phyloP scores from a whole-genome alignment of 2,797 vertebrate species.

The Alectoris magna region DNA sequence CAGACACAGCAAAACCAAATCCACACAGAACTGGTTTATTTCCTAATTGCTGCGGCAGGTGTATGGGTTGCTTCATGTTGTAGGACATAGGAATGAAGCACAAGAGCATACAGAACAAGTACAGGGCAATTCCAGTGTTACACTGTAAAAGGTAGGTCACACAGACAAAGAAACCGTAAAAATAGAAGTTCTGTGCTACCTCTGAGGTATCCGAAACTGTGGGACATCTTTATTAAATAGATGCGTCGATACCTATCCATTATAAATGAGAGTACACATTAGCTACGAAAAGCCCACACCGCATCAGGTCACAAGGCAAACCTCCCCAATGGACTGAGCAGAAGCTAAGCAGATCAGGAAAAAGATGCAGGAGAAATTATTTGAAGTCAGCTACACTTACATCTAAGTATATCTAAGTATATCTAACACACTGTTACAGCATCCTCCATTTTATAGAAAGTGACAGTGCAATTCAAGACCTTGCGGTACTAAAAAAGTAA shows the following conservation, averaged over 20 bases:
- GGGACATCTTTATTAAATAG: background rate
- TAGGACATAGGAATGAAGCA: background rate
- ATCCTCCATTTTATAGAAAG: background rate
- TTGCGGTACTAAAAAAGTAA: background rate
- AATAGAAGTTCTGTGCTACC: background rate
- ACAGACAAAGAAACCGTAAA: background rate
- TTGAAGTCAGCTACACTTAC: background rate
- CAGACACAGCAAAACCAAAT: background rate
- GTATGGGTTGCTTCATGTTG: background rate
- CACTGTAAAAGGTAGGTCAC: background rate
- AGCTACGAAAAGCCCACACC: background rate
- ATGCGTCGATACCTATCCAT: background rate
- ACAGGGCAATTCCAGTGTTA: background rate
- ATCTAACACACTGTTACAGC: background rate
- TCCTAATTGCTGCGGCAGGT: background rate
- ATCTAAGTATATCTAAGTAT: background rate
- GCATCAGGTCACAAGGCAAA: background rate
- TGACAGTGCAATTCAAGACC: background rate
- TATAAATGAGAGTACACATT: background rate
- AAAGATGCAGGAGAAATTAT: background rate
- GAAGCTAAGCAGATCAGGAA: background rate
- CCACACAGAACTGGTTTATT: background rate
- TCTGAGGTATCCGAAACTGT: background rate
- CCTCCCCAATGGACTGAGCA: background rate
- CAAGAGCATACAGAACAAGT: background rate